phyloP scores from a whole-genome alignment of 1,140 invertebrate species.

The Aphidius gifuensis region DNA sequence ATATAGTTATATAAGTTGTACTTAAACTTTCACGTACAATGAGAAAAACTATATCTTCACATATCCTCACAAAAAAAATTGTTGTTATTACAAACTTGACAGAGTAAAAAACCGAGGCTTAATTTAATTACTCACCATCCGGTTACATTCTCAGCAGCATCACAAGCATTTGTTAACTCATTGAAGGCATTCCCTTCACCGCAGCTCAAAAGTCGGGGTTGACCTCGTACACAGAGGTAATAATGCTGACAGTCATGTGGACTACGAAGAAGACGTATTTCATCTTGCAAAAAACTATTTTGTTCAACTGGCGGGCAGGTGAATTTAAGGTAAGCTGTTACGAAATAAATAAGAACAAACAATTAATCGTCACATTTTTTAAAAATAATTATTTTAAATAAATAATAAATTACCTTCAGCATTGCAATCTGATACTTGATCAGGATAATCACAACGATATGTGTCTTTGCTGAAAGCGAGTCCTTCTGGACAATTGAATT shows the following conservation, averaged over 20 bases:
- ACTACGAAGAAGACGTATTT: slow-evolving; percentile 60
- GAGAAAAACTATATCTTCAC: no score
- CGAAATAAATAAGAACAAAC: slow-evolving; percentile 28
- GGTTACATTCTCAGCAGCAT: slow-evolving; percentile 73
- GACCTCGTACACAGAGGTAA: slow-evolving; percentile 75
- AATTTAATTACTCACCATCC: slow-evolving; percentile 58
- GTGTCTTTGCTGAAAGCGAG: slow-evolving; percentile 76
- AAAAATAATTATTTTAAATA: slow-evolving; percentile 17
- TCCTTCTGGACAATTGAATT: slow-evolving; percentile 75
- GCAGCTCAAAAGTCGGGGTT: slow-evolving; percentile 70
- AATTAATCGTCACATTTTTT: neutral
- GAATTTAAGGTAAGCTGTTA: slow-evolving; percentile 65
- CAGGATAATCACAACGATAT: slow-evolving; percentile 84
- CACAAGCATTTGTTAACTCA: slow-evolving; percentile 70
- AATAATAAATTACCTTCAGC: slow-evolving; percentile 63
- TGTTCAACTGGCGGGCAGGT: slow-evolving; percentile 58
- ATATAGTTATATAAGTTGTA: no score
- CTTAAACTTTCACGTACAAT: no score
- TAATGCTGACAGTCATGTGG: slow-evolving; percentile 74
- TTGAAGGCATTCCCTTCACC: slow-evolving; percentile 79
- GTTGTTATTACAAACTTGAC: no score
- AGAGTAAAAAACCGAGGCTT: neutral
- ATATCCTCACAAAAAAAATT: no score
- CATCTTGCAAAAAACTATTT: slow-evolving; percentile 52
- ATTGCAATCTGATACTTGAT: slow-evolving; percentile 73